Evolutionary conservation across 2,797 vertebrate species (phyloP), one percentile per base, ranked within the genome.

Genomic region (Thripadectes ignobilis): DNA sequence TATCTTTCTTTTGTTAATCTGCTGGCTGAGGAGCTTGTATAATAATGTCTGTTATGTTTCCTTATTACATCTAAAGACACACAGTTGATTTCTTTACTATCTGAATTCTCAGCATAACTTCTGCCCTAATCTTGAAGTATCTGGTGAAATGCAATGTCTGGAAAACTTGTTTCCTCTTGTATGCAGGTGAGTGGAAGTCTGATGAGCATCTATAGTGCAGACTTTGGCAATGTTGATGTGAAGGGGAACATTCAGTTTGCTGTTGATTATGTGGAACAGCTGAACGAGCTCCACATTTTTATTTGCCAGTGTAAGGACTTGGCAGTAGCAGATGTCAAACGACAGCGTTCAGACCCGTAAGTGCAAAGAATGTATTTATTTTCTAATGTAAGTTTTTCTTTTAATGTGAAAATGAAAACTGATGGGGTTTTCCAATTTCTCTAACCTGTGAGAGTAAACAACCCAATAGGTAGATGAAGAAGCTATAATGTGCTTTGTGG

Each of bases 331-430:
- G 99, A 99, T 46, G 67, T 95, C 34, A 99, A 98, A 96, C 99
- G 98, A 82, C 98, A 98, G 61, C 98, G 98, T 51, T 99, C 99
- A n/a, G 99, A 99, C 82, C 98, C 99, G 99, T 99, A 96, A 98
- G 99, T 98, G 84, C 39, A 55, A 30, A 34, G 39, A 73, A 81
- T 23, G 6, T 19, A 14, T 76, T 12, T 52, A 38, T 88, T 90
- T 67, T 38, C 27, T 63, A 19, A 20, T 29, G 12, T 6, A 86
- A 67, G 7, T 20, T 61, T 49, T 72, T 55, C 19, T 83, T 63
- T 41, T 55, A 39, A 57, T 0, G 0, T 68, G 39, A 36, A 82
- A 79, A 80, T 45, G 36, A 57, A 88, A 90, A 32, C 7, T 22
- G 21, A 4, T 41, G 18, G 1, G 3, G 18, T 89, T 68, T 55